phyloP scores from a whole-genome alignment of 2,797 vertebrate genomes.

The Sebastes kiyomatsui region DNA sequence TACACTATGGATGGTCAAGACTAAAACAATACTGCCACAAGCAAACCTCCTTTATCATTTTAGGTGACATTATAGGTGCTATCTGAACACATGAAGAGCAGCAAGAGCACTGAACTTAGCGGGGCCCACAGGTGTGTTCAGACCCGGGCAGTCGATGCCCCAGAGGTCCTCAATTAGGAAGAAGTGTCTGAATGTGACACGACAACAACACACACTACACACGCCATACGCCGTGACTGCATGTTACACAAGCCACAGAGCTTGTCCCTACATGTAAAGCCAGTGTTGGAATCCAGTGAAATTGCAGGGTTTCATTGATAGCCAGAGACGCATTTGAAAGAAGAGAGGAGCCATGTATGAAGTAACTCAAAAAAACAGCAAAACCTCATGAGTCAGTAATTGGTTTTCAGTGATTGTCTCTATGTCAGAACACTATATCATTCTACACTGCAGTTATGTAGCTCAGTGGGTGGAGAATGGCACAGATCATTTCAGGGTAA shows the following conservation, averaged over 20 bases:
- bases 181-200: conserved; percentile 58
- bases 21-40: background rate
- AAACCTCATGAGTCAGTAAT: background rate
- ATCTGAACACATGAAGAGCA: background rate
- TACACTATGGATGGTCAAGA: background rate
- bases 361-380: background rate
- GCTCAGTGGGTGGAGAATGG: background rate
- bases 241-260: conserved; percentile 65
- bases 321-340: conserved; percentile 61
- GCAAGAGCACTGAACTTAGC: background rate
- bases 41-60: background rate
- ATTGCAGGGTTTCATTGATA: conserved; percentile 85
- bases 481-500: background rate
- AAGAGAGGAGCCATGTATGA: conserved; percentile 20
- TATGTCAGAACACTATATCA: background rate
- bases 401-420: background rate
- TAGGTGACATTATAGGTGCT: background rate
- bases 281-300: conserved; percentile 81
- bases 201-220: conserved; percentile 45
- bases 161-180: conserved; percentile 53
- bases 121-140: conserved; percentile 51
- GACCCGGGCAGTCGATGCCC: conserved; percentile 34
- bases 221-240: conserved; percentile 42
- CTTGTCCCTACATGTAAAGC: conserved; percentile 79
- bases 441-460: background rate